A percentile compares a stretch with the other conserved stretches of the same genome.
Conservation (phyloP, 2,113 vertebrate species). For the Python bivittatus region DNA sequence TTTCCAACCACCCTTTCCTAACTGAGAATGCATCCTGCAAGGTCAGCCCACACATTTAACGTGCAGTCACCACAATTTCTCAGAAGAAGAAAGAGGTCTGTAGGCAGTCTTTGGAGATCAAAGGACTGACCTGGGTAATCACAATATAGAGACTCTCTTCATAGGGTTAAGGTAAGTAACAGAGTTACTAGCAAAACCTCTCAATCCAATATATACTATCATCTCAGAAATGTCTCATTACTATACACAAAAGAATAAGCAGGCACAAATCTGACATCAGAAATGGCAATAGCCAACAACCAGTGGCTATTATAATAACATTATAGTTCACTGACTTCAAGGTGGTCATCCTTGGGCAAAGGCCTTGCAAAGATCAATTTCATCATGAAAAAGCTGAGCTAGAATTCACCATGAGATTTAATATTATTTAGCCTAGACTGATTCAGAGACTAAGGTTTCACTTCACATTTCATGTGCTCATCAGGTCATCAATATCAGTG, state of each 20-base stretch:
- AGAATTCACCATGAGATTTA: background rate
- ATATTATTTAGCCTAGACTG: background rate
- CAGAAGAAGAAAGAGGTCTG: slow-evolving; percentile 23
- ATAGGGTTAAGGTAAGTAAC: background rate
- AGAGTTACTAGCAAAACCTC: background rate
- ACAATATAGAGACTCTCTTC: background rate
- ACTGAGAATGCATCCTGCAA: slow-evolving; percentile 7
- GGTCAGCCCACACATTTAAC: slow-evolving; percentile 3
- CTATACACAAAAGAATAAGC: background rate
- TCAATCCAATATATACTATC: background rate
- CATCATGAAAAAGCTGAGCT: background rate
- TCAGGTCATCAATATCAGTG: background rate
- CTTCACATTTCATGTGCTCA: background rate
- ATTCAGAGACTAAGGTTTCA: background rate
- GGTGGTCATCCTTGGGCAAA: background rate
- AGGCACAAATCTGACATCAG: background rate
- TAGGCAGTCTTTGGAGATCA: background rate
- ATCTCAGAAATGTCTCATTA: background rate
- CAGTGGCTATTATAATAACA: background rate
- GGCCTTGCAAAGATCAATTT: too few species aligned
- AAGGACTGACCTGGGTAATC: background rate
- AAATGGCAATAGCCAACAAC: background rate
- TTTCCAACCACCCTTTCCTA: slow-evolving; percentile 42
- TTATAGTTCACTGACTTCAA: background rate
- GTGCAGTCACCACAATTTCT: background rate